Base-by-base conservation (phyloP, 1,140 invertebrate species). In the Drosophila nasuta region DNA sequence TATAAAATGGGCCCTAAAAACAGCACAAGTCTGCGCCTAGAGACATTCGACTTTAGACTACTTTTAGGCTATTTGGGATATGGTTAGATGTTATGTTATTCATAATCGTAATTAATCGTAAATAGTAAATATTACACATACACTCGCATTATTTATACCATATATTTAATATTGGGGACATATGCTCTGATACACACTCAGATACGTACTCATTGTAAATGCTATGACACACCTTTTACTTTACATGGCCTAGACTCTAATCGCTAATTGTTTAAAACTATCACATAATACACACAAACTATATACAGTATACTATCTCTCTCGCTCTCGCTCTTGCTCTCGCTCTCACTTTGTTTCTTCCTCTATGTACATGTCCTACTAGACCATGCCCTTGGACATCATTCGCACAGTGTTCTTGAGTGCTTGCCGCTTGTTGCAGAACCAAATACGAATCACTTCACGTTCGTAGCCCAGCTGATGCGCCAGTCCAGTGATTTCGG, bases 361-460 rank as follows among this genome's bases (percentile, higher is more conserved):
- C 13, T 60, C 20, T 60, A 52, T 65, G 13, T 46, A 71, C 38
- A 65, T 49, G 38, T 38, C 33, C 68, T 54, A 75, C 87, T 92
- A 92, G 58, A 92, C 92, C 94, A 96, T 96, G 52, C 95, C 95
- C 94, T 97, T 97, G 56, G 96, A 96, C 96, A 97, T 97, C 96
- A 97, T 97, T 80, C 96, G 94, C 46, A 97, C 97, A 7, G 98
- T 98, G 93, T 99, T 99, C 93, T 99, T 99, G 43, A 99, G 93
- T 0, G 98, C 98, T 93, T 99, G 98, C 75, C 98, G 95, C 93
- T 99, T 99, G 93, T 99, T 99, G 93, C 98, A 99, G 93, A 99
- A 99, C 98, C 98, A 99, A 93, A 99, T 99, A 93, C 98, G 94
- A 89, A 99, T 99, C 13, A 99, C 98, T 94, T 99, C 98, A 64